These are phyloP conservation scores for Phoebastria nigripes DNA, from an alignment of 2,797 vertebrate genomes.

Conservation along the genomic window DNA sequence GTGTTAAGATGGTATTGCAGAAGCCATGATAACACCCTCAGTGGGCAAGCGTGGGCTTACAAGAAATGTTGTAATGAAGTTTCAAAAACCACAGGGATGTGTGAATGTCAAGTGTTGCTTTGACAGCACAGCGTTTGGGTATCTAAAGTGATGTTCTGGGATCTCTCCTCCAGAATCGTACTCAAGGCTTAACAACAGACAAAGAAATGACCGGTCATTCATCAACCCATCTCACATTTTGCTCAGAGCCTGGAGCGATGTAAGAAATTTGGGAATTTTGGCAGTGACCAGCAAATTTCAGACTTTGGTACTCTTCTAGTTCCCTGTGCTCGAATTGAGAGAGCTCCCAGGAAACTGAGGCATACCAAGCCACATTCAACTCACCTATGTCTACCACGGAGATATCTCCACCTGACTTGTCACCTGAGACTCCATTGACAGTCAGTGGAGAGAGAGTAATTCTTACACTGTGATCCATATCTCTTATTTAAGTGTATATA, in stretches of 20 bases:
- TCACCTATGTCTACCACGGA: not conserved
- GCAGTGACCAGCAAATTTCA: not conserved
- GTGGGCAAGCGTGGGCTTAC: not conserved
- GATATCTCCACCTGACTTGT: not conserved
- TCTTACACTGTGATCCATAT: not conserved
- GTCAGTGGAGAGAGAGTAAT: accelerated
- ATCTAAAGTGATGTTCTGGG: not conserved
- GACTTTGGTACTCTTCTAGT: not conserved
- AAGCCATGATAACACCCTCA: not conserved
- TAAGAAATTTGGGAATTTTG: not conserved
- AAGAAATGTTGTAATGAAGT: not conserved
- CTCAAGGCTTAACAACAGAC: not conserved
- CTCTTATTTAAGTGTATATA: not conserved
- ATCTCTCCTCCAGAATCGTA: not conserved
- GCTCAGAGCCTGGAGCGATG: not conserved
- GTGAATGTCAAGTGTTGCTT: not conserved
- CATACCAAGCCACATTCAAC: not conserved
- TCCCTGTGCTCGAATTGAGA: not conserved
- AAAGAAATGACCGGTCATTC: not conserved
- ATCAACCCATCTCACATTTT: not conserved
- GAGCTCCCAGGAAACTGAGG: not conserved
- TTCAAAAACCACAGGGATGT: not conserved
- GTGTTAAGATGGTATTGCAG: not conserved
- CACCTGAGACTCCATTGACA: not conserved
- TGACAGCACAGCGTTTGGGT: not conserved